Evolutionary conservation across 2,113 vertebrate genomes (phyloP).

Genomic region (Platichthys stellatus): DNA sequence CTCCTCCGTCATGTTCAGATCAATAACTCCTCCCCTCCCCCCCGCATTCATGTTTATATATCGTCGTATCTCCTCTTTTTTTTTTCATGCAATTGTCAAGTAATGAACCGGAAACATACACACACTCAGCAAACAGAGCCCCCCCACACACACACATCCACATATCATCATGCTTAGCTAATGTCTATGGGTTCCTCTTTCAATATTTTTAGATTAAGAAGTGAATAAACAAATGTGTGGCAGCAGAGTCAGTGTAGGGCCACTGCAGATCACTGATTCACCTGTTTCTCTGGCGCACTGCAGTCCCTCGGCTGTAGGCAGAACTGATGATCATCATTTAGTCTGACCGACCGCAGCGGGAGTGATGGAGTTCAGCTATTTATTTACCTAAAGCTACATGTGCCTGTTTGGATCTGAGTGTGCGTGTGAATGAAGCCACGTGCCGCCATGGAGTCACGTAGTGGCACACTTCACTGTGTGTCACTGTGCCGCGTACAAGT

Average conservation of each 20-base stretch:
- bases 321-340: conserved; percentile 11
- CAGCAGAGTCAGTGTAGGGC: neutral
- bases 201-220: conserved; percentile 22
- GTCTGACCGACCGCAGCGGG: conserved; percentile 27
- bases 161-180: neutral
- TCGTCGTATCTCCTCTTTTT: conserved; percentile 6
- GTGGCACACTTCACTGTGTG: conserved; percentile 45
- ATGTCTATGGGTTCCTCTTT: conserved; percentile 17
- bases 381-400: neutral
- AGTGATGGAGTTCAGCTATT: conserved; percentile 7
- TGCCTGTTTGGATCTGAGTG: neutral
- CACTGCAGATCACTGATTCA: conserved; percentile 27
- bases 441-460: conserved; percentile 24
- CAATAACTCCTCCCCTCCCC: conserved; percentile 35
- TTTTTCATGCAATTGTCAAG: neutral
- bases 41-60: conserved; percentile 9
- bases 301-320: neutral
- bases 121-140: neutral
- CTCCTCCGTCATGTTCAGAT: conserved; percentile 41
- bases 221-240: neutral
- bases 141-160: neutral
- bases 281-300: conserved; percentile 22
- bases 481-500: conserved; percentile 30
- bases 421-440: conserved; percentile 23
- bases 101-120: conserved; percentile 11